Base-by-base conservation (phyloP, 2,888 invertebrate species). In the Dynastes tityus region DNA sequence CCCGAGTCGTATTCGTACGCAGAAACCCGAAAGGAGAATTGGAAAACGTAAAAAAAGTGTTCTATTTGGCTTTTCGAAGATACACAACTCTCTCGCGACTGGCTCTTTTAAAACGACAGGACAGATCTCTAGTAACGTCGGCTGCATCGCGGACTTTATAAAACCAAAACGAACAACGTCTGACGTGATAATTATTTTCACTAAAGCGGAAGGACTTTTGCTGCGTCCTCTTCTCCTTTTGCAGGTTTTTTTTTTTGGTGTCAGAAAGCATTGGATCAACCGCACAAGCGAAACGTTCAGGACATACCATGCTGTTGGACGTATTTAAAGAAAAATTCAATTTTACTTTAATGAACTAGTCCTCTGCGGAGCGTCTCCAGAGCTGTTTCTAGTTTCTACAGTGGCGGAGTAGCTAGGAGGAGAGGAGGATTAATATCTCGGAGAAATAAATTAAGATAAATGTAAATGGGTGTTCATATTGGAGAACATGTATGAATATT, bases 111-210 rank as follows among this genome's bases (percentile, higher is more conserved):
- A 9, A 53, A 22, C 6, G 22, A 6, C n/a, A 4, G 0, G 22
- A 22, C 55, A 16, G 61, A 11, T 63, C 11, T 74, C 0, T 45
- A 5, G 40, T 2, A 73, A 61, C 27, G 63, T 61, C 13, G 73
- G 63, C 61, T 45, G 45, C 73, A 29, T 61, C 40, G 40, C 3
- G 27, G 11, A 11, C 45, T 49, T 45, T 74, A 63, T 74, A 74
- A 74, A 63, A 63, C 61, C 63, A 49, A 49, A 27, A 37, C 73
- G 61, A 61, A 61, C 61, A 29, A 27, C 61, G 63, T 74, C 45
- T 74, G 63, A 74, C 73, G 73, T 29, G 40, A 74, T 74, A 74
- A 74, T 74, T 74, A 74, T 74, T 74, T 74, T n/a, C 68, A 51
- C 11, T 68, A 27, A 68, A 27, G 22, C 27, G 27, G 55, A 1